Percentiles rank a stretch among this genome's conserved stretches.
phyloP scores from a whole-genome alignment of 2,888 invertebrate genomes.

The Stenichneumon culpator region DNA sequence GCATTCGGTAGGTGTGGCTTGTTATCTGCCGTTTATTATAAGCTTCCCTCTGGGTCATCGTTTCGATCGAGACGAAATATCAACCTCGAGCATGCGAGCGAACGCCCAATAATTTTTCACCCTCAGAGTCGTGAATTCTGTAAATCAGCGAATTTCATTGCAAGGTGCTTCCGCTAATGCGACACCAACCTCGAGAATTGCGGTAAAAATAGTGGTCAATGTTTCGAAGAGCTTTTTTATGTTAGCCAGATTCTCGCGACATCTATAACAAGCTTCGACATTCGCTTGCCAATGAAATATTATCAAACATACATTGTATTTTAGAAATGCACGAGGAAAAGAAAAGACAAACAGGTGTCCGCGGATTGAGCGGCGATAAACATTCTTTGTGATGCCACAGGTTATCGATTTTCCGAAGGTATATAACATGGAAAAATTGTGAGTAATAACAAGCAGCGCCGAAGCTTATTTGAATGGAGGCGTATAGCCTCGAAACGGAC shows the following conservation, averaged over 20 bases:
- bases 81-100: too few species aligned
- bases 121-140: slow-evolving; percentile 7
- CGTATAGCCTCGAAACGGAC: slow-evolving; percentile 84
- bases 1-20: not conserved
- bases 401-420: slow-evolving; percentile 21
- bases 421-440: slow-evolving; percentile 31
- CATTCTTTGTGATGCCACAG: slow-evolving; percentile 15
- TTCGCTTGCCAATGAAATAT: slow-evolving; percentile 1
- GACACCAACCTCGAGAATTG: slow-evolving; percentile 29
- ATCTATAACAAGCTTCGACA: slow-evolving; percentile 51
- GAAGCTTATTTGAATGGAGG: slow-evolving; percentile 78
- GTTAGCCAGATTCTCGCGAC: slow-evolving; percentile 53
- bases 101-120: not conserved
- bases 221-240: slow-evolving; percentile 50
- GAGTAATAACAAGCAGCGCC: slow-evolving; percentile 61
- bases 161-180: slow-evolving; percentile 40
- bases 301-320: not conserved
- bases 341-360: slow-evolving; percentile 25
- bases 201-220: slow-evolving; percentile 52
- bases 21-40: slow-evolving; percentile 21
- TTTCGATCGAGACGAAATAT: not conserved
- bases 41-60: not conserved
- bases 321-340: not conserved
- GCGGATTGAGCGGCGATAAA: not conserved
- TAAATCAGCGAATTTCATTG: slow-evolving; percentile 37